Percentiles rank a stretch among this genome's conserved stretches.
Conservation (phyloP, 2,888 invertebrate species). For the Drosophila anomalata region DNA sequence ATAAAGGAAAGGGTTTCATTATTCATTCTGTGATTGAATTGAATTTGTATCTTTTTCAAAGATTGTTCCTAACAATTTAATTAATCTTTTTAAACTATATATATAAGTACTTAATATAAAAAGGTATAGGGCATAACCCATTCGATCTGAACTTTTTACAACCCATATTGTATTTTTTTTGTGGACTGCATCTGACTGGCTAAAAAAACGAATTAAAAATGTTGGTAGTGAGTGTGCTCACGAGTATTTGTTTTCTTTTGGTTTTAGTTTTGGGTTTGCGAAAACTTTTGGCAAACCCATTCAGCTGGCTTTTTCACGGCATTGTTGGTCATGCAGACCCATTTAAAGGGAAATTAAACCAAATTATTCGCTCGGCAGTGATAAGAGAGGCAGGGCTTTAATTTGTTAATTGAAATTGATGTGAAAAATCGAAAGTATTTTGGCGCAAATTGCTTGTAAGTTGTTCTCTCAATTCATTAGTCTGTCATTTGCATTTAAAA, state of each 20-base stretch:
- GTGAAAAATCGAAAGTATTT: constrained; percentile 10
- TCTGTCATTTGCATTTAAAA: constrained; percentile 68
- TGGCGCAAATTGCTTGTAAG: constrained; percentile 62
- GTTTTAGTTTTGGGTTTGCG: constrained; percentile 51
- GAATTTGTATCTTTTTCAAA: background rate
- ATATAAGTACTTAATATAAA: background rate
- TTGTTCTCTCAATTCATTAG: constrained; percentile 72
- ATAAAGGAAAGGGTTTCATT: background rate
- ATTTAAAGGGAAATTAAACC: constrained; percentile 51
- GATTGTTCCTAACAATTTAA: background rate
- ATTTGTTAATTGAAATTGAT: constrained; percentile 67
- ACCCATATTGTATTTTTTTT: constrained; percentile 42
- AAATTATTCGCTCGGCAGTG: constrained; percentile 54
- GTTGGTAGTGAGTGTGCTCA: constrained; percentile 37
- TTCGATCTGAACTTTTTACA: constrained; percentile 8
- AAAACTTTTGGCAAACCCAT: constrained; percentile 60
- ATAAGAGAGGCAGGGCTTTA: constrained; percentile 18
- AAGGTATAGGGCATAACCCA: constrained; percentile 4
- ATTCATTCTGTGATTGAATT: no score
- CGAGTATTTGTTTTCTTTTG: constrained; percentile 43
- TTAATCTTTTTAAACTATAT: background rate
- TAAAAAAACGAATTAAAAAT: constrained; percentile 32
- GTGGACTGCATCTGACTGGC: constrained; percentile 63
- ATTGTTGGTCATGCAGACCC: constrained; percentile 55
- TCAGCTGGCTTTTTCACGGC: constrained; percentile 43